Percentiles rank a stretch among this genome's conserved stretches.
phyloP scores from a whole-genome alignment of 2,797 vertebrate species.

The Darevskia mixta region DNA sequence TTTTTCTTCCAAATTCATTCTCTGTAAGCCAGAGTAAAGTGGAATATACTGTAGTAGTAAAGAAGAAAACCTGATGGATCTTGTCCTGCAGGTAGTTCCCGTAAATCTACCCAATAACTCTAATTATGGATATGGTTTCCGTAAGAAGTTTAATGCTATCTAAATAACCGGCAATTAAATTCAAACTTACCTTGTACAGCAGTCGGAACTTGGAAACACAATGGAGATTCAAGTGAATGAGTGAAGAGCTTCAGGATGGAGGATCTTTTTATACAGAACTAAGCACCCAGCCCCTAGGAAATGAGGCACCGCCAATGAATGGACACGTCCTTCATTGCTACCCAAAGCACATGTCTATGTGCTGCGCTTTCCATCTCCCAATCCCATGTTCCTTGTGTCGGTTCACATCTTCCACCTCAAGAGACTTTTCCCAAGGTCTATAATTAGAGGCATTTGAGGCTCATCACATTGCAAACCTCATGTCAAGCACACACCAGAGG shows the following conservation, averaged over 20 bases:
- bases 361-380: not conserved
- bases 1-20: too few relatives aligned
- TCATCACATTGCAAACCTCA: not conserved
- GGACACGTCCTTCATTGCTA: not conserved
- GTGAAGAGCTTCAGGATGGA: not conserved
- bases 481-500: not conserved
- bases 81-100: not conserved
- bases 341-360: not conserved
- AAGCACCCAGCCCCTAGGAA: not conserved
- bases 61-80: not conserved
- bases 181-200: slow-evolving; percentile 9
- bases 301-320: not conserved
- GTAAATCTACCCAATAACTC: not conserved
- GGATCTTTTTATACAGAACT: not conserved
- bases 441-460: not conserved
- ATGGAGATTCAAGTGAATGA: not conserved
- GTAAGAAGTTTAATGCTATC: not conserved
- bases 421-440: not conserved
- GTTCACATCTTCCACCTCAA: not conserved
- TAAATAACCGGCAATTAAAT: not conserved
- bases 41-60: too few relatives aligned
- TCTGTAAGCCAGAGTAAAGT: too few relatives aligned
- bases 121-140: not conserved
- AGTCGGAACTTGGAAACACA: not conserved
- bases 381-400: not conserved